Base-by-base conservation (phyloP, 2,888 invertebrate species). In the Merodon equestris region DNA sequence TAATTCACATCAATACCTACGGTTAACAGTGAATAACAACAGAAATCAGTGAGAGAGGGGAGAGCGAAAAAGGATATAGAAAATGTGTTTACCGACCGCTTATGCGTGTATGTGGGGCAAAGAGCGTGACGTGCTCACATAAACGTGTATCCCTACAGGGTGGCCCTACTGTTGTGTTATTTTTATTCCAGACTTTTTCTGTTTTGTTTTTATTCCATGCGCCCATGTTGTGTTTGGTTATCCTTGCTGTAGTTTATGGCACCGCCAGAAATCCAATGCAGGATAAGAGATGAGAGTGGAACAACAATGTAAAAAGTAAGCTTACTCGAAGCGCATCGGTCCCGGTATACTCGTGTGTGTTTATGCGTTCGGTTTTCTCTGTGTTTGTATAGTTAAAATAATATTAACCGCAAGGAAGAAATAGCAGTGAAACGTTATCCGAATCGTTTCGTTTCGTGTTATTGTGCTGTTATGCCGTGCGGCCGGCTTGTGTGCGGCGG, bases 81-180 rank as follows among this genome's bases (percentile, higher is more conserved):
- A 79, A 73, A 74, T 74, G 79, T 79, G 63, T 74, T 79, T 79
- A 73, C 77, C 73, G 67, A 79, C 77, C 77, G 68, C 67, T 68
- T 73, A 73, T 4, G 3, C 27, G 27, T 4, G 27, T 27, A n/a
- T 58, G 36, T 42, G 51, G 53, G 15, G 50, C 45, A 67, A 58
- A 73, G 60, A 70, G 51, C 70, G 79, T 79, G 64, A 74, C 74
- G 68, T 70, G 73, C 74, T 74, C 70, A 74, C 79, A 74, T 58
- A 72, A 70, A 74, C 68, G 58, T 68, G 57, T 73, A 72, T 66
- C 73, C 47, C 61, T 27, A 27, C 27, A 48, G 50, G 40, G 68
- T 68, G 68, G 57, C 53, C 53, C 45, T 36, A 42, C 63, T 61
- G 63, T 64, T 60, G 64, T 70, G 54, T 60, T 54, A 48, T 76